Percentiles rank a stretch among this genome's conserved stretches.
phyloP scores from a whole-genome alignment of 2,888 invertebrate genomes.

The Lepidochitona cinerea region DNA sequence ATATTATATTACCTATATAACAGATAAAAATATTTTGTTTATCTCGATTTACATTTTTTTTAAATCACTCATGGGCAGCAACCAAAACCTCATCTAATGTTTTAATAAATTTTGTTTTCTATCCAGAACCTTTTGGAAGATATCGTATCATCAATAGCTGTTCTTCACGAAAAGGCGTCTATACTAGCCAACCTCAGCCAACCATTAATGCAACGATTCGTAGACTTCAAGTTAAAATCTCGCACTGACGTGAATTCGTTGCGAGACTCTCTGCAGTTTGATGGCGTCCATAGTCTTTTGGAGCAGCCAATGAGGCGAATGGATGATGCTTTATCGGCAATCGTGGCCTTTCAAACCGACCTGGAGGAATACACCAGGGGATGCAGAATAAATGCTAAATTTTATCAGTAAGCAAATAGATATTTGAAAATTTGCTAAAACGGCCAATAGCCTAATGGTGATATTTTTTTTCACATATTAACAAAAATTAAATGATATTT shows the following conservation, averaged over 20 bases:
- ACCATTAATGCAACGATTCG: not conserved
- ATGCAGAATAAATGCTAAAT: constrained; percentile 6
- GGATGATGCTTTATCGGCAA: not conserved
- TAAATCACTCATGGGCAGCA: too few relatives aligned
- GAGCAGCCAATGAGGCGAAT: not conserved
- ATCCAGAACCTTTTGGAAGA: not conserved
- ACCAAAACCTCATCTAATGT: too few relatives aligned
- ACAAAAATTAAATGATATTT: too few relatives aligned
- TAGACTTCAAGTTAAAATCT: not conserved
- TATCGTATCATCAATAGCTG: not conserved
- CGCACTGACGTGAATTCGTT: not conserved
- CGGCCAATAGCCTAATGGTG: too few relatives aligned
- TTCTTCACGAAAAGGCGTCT: constrained; percentile 1
- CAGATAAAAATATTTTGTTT: too few relatives aligned
- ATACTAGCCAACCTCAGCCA: not conserved
- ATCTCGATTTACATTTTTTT: too few relatives aligned
- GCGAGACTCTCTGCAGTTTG: not conserved
- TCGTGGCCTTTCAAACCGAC: not conserved
- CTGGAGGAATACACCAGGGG: not conserved
- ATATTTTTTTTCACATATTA: too few relatives aligned
- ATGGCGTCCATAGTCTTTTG: not conserved
- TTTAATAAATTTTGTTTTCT: too few relatives aligned
- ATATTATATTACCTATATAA: too few relatives aligned
- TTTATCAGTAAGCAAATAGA: not conserved
- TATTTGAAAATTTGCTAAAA: too few relatives aligned